Percentiles rank a stretch among this genome's conserved stretches.
These are phyloP conservation scores for Diloba caeruleocephala DNA, from an alignment of 2,888 invertebrate species.

Conservation along the genomic window DNA sequence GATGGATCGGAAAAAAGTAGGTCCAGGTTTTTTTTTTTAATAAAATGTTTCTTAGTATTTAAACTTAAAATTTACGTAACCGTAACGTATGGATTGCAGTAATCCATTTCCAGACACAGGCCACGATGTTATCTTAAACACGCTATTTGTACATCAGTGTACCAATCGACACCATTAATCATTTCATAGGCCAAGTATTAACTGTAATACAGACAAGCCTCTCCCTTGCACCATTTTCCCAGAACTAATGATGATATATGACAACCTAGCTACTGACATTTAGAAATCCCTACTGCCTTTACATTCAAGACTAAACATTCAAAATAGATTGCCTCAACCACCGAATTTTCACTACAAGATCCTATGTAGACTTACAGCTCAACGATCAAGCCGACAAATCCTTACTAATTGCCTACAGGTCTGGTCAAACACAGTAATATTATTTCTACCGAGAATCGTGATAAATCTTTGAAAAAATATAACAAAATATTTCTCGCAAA, in stretches of 20 bases:
- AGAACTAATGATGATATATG: constrained; percentile 45
- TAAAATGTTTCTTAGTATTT: no score
- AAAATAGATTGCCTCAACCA: constrained; percentile 7
- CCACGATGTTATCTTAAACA: no score
- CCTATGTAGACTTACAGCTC: not conserved
- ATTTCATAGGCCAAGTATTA: constrained; percentile 32
- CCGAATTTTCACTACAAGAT: constrained; percentile 8
- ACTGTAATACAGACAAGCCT: constrained; percentile 11
- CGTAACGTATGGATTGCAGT: no score
- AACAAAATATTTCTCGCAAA: constrained; percentile 10
- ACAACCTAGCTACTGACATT: constrained; percentile 14
- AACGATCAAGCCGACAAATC: constrained; percentile 18
- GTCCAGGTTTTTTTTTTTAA: no score
- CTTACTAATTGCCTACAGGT: constrained; percentile 24
- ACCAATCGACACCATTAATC: constrained; percentile 34
- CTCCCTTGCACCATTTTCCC: not conserved
- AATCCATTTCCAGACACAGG: no score
- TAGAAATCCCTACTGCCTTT: not conserved
- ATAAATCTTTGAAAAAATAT: constrained; percentile 7
- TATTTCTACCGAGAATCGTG: constrained; percentile 11
- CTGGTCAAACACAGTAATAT: constrained; percentile 14
- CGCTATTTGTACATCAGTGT: no score
- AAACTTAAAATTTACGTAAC: no score
- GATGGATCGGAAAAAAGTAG: no score
- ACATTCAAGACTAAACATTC: constrained; percentile 4